Base-by-base conservation (phyloP, 2,797 vertebrate species). In the Buceros bicornis region DNA sequence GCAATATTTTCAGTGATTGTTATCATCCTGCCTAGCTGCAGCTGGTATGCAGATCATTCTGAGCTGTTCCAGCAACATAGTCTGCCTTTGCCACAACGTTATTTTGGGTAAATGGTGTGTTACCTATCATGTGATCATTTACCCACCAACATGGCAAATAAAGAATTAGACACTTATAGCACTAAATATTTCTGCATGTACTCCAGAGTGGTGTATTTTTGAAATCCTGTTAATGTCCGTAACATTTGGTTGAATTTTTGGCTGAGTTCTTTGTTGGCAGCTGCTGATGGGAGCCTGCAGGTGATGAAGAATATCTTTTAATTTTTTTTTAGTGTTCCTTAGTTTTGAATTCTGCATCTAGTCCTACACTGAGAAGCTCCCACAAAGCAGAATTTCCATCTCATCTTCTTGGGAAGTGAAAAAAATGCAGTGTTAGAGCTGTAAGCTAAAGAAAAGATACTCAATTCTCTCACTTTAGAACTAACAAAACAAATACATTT, bases 1-100 rank as follows among this genome's bases (percentile, higher is more conserved):
- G 93, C 92, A 94, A 65, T 93, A 93, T 87, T 94, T 93, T 78
- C 87, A 37, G 0, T 82, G 90, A 93, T 89, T 93, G 71, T 91
- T 96, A 54, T 95, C 94, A 94, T 94, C 89, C 84, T 89, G 89
- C 69, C 50, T 95, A 26, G 47, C 82, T 91, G 64, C 95, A 97
- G 94, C 93, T 96, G 96, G 76, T 76, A 95, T 72, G 72, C 93
- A 96, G 95, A 93, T 87, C 57, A 26, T 79, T 83, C 69, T 83
- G 96, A 79, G 65, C 89, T 66, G 29, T 83, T 95, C 61, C 82
- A 82, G 65, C 74, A 62, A n/a, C 3, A 11, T 10, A 88, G 58
- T 14, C 58, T 91, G 61, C 87, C 43, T 87, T 94, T 92, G 50
- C 82, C 79, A 82, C 57, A 21, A 3, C 2, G 1, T 25, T 74